Base-by-base conservation (phyloP, 1,140 invertebrate species). In the Leucophenga varia region DNA sequence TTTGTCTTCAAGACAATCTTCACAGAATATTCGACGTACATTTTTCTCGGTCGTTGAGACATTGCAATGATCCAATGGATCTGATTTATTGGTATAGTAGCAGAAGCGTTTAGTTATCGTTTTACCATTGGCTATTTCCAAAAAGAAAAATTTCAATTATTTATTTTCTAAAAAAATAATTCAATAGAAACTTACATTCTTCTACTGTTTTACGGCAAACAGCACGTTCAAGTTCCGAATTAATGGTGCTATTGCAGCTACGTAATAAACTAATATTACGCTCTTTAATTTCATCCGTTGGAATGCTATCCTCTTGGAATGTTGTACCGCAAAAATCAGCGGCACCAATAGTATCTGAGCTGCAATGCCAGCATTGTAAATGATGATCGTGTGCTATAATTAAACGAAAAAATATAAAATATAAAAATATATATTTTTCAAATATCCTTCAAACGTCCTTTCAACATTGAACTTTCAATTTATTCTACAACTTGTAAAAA, bases 161-260 rank as follows among this genome's bases (percentile, higher is more conserved):
- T 12, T 38, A 8, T 28, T 31, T 40, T 31, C 10, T 7, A 46
- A 16, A 41, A n/a, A 20, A 1, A 2, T 10, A 14, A 2, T 10
- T 2, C 8, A 7, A 19, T 31, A 39, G 12, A 20, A 2, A 43
- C 58, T 65, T 39, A 73, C 70, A 52, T 17, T 72, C 58, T 43
- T 73, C 70, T 3, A 72, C 63, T n/a, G 63, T 73, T 35, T 73
- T 73, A 22, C 70, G 70, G 43, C 70, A 73, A 35, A 72, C 70
- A 3, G 70, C 44, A 3, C 63, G 48, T 46, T 72, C 69, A 47
- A 72, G 70, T 31, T 68, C 65, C 1, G 70, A 70, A 22, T 72
- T 55, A 9, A 72, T 67, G 42, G 43, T 68, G 47, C 65, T 68
- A 40, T 67, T 73, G 57, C 70, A 73, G 22, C 22, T 61, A 8